phyloP scores from a whole-genome alignment of 2,888 invertebrate species.

The Euplagia quadripunctaria region DNA sequence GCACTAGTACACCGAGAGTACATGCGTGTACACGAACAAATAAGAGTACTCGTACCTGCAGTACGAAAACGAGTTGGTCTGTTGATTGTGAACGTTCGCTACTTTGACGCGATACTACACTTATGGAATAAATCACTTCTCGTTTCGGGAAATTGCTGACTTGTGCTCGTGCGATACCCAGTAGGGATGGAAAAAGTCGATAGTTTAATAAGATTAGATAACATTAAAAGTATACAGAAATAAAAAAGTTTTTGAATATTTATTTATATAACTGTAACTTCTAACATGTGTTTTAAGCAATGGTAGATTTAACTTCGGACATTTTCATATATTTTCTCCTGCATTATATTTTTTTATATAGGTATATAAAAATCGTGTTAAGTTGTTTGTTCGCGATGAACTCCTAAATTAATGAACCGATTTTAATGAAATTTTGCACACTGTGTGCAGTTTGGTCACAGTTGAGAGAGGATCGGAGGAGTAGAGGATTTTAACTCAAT shows the following conservation, averaged over 20 bases:
- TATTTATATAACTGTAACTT: too few species aligned
- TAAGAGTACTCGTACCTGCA: constrained; percentile 1
- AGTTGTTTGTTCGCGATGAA: too few species aligned
- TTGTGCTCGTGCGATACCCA: constrained; percentile 58
- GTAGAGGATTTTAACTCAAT: too few species aligned
- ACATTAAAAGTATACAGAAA: not conserved
- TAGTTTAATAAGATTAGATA: constrained; percentile 23
- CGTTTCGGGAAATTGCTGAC: constrained; percentile 76
- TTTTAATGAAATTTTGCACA: too few species aligned
- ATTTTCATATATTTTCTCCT: too few species aligned
- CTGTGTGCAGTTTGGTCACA: too few species aligned
- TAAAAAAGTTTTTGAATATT: not conserved
- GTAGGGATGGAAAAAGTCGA: constrained; percentile 47
- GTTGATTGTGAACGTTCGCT: constrained; percentile 50
- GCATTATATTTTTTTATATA: too few species aligned
- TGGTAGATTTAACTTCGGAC: too few species aligned
- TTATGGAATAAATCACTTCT: constrained; percentile 77
- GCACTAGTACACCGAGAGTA: constrained; percentile 1
- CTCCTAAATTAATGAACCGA: too few species aligned
- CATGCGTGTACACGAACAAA: not conserved
- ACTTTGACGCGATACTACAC: constrained; percentile 61
- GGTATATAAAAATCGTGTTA: too few species aligned
- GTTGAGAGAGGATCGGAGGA: too few species aligned
- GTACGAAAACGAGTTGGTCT: constrained; percentile 20
- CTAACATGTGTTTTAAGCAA: too few species aligned